These are phyloP conservation scores for Tauraco hartlaubi DNA, from an alignment of 2,797 vertebrate species.

Conservation along the genomic window DNA sequence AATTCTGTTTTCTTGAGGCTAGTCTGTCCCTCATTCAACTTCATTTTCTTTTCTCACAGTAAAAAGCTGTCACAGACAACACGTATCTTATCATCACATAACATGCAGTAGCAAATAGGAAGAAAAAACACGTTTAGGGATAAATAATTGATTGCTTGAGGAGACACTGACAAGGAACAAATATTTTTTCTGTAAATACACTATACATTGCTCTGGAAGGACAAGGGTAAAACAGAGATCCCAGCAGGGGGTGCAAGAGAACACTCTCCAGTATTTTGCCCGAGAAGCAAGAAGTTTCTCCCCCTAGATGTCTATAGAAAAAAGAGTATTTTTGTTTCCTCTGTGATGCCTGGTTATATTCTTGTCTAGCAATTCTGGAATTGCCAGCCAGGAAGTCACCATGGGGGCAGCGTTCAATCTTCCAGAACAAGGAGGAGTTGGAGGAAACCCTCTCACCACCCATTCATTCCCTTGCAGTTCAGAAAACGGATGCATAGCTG, in stretches of 20 bases:
- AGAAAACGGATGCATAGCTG: neutral
- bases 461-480: neutral
- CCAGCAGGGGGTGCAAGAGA: neutral
- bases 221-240: neutral
- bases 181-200: neutral
- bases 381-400: neutral
- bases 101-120: neutral
- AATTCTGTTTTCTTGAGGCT: neutral
- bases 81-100: neutral
- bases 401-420: neutral
- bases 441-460: neutral
- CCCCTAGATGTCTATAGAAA: neutral
- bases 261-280: neutral
- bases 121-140: neutral
- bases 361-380: neutral
- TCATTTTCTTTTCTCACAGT: conserved; percentile 17
- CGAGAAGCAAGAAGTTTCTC: neutral
- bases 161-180: neutral
- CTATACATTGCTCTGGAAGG: neutral
- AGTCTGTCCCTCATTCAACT: neutral
- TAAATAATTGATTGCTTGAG: conserved; percentile 57
- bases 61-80: neutral
- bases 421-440: neutral
- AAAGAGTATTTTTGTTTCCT: neutral
- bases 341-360: neutral